Evolutionary conservation across 1,140 invertebrate species (phyloP).

Genomic region (Heliconius eleuchia): DNA sequence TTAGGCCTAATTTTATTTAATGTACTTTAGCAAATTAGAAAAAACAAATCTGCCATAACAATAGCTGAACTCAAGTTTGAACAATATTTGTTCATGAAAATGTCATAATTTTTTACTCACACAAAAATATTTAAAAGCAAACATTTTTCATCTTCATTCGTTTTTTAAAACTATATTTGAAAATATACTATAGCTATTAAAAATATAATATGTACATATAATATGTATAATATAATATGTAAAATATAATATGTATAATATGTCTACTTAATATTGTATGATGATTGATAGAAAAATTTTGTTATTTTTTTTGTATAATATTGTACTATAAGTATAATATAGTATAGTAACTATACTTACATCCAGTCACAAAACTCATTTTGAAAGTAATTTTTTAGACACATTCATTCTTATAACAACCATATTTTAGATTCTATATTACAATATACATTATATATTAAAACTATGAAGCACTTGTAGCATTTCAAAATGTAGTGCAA

Average conservation of each 20-base stretch:
- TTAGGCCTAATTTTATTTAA: not conserved
- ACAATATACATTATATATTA: not conserved
- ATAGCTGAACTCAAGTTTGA: not conserved
- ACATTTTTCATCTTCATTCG: not conserved
- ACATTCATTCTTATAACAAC: not conserved
- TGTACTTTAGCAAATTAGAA: not conserved
- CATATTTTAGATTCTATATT: not conserved
- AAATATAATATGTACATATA: no score
- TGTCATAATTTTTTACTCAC: no score
- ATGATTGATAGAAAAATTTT: no score
- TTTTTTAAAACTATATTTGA: no score
- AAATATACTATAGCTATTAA: no score
- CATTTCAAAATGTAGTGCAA: slow-evolving; percentile 31
- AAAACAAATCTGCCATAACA: not conserved
- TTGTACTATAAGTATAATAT: no score
- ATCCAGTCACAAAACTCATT: not conserved
- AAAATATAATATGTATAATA: no score
- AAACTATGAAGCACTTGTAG: slow-evolving; percentile 24
- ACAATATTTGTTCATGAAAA: no score
- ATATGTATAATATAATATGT: no score
- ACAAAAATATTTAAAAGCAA: not conserved
- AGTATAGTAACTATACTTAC: no score
- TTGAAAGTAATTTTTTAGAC: not conserved
- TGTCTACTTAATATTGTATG: no score
- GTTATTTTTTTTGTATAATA: no score